Base-by-base conservation (phyloP, 1,140 invertebrate species). In the Conus betulinus region DNA sequence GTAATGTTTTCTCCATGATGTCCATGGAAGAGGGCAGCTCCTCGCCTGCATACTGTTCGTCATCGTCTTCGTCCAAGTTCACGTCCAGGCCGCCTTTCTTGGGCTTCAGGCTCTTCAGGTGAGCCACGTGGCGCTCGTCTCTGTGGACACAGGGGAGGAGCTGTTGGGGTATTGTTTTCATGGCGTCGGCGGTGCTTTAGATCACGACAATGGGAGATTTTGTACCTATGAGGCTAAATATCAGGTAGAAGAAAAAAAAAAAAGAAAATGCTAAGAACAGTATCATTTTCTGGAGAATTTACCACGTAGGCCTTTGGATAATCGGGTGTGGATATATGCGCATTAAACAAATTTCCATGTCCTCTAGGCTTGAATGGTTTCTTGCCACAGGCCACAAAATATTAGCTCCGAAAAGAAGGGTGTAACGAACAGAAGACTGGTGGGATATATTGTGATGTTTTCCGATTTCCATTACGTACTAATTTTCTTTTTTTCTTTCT, bases 1-100 rank as follows among this genome's bases (percentile, higher is more conserved):
- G 55, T 84, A 84, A 25, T 67, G 57, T 27, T 84, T 84, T 84
- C 82, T 84, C 82, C 82, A 84, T 84, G 55, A 84, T 39, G 82
- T 63, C 82, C 57, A 83, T 83, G 81, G 51, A 55, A 4, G 57
- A 60, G 51, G 82, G 53, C 82, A 63, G 82, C 57, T 15, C 20
- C 82, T 84, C 82, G 3, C 82, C 52, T 20, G 81, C 51, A 25
- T 83, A 83, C 51, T 55, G 8, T 13, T 83, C 81, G 0, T 83
- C 53, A 4, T 53, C 51, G 81, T 57, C 81, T 8, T 83, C 13
- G 53, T 83, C 81, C 76, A 78, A 3, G 53, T 83, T 52, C 52
- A 57, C 51, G 52, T 83, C 81, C 81, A 83, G 81, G 10, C 81
- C 81, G 23, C 81, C 81, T 55, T 83, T 83, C 53, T 83, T 83